These are phyloP conservation scores for Hemibagrus guttatus DNA, from an alignment of 2,797 vertebrate species.

Conservation along the genomic window DNA sequence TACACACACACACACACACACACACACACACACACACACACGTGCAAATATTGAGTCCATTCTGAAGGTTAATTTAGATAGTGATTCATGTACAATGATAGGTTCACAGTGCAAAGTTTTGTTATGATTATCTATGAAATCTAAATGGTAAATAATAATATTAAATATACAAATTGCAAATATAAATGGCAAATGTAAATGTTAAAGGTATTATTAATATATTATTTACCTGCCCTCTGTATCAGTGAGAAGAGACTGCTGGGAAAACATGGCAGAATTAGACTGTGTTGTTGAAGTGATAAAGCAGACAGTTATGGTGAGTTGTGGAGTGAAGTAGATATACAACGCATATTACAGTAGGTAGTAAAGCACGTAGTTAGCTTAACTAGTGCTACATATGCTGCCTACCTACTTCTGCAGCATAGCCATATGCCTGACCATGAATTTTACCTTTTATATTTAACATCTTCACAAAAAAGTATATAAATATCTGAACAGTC, in stretches of 20 bases:
- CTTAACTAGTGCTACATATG: not conserved
- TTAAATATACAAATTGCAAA: too few species aligned
- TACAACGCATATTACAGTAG: not conserved
- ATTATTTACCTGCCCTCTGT: not conserved
- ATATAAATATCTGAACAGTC: not conserved
- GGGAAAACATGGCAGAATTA: not conserved
- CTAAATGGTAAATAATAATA: not conserved
- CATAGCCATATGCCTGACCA: too few species aligned
- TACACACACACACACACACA: not conserved
- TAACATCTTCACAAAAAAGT: not conserved
- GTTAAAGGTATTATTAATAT: not conserved
- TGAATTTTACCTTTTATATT: too few species aligned
- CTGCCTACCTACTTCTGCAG: not conserved
- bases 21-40: constrained; percentile 19
- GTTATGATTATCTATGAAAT: not conserved
- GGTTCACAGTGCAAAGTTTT: not conserved
- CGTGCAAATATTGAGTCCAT: not conserved
- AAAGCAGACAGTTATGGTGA: not conserved
- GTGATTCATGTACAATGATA: not conserved
- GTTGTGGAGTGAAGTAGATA: not conserved
- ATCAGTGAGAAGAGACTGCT: not conserved
- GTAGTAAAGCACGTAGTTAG: not conserved
- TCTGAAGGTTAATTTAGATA: not conserved
- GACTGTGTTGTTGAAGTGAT: not conserved
- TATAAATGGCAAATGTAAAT: not conserved